A percentile compares a stretch with the other conserved stretches of the same genome.
These are phyloP conservation scores for Scomberomorus guttatus DNA, from an alignment of 2,797 vertebrate genomes.

Conservation along the genomic window DNA sequence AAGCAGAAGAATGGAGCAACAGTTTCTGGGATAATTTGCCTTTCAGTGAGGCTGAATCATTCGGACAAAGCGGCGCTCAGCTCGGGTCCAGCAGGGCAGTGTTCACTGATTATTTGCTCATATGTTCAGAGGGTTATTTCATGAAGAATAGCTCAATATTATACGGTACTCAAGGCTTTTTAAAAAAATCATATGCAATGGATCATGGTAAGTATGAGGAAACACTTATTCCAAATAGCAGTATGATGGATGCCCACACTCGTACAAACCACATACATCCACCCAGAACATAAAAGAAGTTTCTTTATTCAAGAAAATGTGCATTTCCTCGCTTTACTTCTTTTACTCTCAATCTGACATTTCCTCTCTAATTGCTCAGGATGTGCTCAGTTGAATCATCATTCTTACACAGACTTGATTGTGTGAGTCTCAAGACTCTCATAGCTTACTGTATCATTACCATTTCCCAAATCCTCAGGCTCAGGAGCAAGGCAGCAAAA, in stretches of 20 bases:
- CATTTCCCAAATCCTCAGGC: constrained; percentile 2
- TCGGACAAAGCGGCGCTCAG: constrained; percentile 49
- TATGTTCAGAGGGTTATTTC: constrained; percentile 26
- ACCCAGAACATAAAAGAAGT: no score
- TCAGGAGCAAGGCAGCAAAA: not conserved
- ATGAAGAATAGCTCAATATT: constrained; percentile 24
- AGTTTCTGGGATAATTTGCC: constrained; percentile 63
- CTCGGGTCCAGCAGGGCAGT: constrained; percentile 37
- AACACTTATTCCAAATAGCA: constrained; percentile 8
- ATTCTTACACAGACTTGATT: constrained; percentile 6
- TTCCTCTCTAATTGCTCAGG: not conserved
- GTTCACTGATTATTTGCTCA: constrained; percentile 54
- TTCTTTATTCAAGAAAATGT: not conserved
- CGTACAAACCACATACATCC: not conserved
- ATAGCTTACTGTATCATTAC: not conserved
- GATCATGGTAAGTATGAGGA: constrained; percentile 13
- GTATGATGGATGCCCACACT: not conserved
- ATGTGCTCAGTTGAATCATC: constrained; percentile 11
- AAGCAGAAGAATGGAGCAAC: constrained; percentile 47
- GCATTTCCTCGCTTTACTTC: not conserved
- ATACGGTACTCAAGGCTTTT: not conserved
- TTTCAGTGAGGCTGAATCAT: constrained; percentile 60
- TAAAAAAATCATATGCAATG: not conserved
- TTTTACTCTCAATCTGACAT: not conserved
- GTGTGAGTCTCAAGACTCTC: constrained; percentile 2